A percentile compares a stretch with the other conserved stretches of the same genome.
phyloP scores from a whole-genome alignment of 1,140 invertebrate genomes.

The Limonius californicus region DNA sequence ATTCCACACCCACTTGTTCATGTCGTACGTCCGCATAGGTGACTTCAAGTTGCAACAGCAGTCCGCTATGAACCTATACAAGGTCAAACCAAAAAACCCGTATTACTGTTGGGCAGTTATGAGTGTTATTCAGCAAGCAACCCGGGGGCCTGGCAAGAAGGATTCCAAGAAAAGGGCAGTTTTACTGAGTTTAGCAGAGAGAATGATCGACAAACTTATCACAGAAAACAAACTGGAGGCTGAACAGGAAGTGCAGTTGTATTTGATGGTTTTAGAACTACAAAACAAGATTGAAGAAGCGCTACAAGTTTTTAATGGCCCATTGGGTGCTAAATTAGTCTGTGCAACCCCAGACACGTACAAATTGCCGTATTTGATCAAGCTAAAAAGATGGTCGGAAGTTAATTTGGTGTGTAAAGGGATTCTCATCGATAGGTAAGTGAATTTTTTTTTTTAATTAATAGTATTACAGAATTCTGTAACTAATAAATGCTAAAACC shows the following conservation, averaged over 20 bases:
- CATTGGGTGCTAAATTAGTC: constrained; percentile 61
- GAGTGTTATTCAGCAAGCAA: constrained; percentile 90
- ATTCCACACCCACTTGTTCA: constrained; percentile 88
- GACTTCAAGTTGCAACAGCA: constrained; percentile 91
- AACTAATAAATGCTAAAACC: too few species aligned
- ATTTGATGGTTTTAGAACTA: constrained; percentile 85
- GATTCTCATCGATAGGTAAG: constrained; percentile 63
- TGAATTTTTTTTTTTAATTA: too few species aligned
- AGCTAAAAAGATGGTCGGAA: constrained; percentile 68
- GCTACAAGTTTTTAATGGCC: constrained; percentile 72
- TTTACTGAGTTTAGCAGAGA: constrained; percentile 78
- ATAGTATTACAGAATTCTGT: too few species aligned
- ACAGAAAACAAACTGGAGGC: constrained; percentile 86
- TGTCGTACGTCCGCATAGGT: constrained; percentile 87
- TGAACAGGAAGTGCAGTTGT: constrained; percentile 89
- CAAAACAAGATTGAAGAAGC: constrained; percentile 81
- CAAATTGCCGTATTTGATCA: constrained; percentile 69
- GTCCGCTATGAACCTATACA: constrained; percentile 85
- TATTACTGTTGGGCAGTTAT: constrained; percentile 98
- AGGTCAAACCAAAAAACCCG: constrained; percentile 87
- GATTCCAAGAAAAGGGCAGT: constrained; percentile 58
- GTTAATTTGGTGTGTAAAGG: constrained; percentile 67
- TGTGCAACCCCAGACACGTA: constrained; percentile 61
- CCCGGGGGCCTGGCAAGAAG: constrained; percentile 45
- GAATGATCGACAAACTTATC: constrained; percentile 84